Conservation (phyloP, 1,140 invertebrate species). For the Lineus longissimus region DNA sequence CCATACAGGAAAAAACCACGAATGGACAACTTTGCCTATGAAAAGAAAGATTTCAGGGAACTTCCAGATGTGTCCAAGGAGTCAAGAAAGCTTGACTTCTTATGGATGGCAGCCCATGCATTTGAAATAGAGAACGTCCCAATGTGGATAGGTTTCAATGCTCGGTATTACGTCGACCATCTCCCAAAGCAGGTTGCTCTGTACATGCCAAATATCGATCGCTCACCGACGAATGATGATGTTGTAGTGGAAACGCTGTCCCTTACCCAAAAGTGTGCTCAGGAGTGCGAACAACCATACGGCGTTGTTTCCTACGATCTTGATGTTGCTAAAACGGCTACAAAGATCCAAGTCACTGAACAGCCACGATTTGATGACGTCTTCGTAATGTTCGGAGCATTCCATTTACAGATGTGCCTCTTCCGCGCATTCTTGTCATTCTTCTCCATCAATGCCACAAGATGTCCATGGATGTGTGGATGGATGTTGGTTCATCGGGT, state of each 20-base stretch:
- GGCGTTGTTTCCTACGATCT: conserved; percentile 48
- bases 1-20: too few species aligned
- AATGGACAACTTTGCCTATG: too few species aligned
- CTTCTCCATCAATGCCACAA: background rate
- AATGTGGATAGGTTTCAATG: background rate
- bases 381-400: conserved; percentile 55
- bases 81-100: background rate
- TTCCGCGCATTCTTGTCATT: conserved; percentile 46
- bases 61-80: too few species aligned
- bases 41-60: too few species aligned
- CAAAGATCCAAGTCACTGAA: conserved; percentile 47
- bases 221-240: conserved; percentile 15
- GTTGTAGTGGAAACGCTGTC: conserved; percentile 50
- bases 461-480: background rate
- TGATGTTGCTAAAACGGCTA: conserved; percentile 48
- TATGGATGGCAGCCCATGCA: background rate
- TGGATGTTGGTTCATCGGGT: conserved; percentile 12
- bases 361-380: conserved; percentile 44
- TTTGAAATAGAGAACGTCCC: background rate
- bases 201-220: conserved; percentile 18
- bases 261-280: conserved; percentile 30
- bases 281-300: conserved; percentile 34
- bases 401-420: conserved; percentile 55
- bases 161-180: background rate
- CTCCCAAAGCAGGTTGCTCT: conserved; percentile 10